These are phyloP conservation scores for Nomada ferruginata DNA, from an alignment of 2,888 invertebrate species.

Conservation along the genomic window DNA sequence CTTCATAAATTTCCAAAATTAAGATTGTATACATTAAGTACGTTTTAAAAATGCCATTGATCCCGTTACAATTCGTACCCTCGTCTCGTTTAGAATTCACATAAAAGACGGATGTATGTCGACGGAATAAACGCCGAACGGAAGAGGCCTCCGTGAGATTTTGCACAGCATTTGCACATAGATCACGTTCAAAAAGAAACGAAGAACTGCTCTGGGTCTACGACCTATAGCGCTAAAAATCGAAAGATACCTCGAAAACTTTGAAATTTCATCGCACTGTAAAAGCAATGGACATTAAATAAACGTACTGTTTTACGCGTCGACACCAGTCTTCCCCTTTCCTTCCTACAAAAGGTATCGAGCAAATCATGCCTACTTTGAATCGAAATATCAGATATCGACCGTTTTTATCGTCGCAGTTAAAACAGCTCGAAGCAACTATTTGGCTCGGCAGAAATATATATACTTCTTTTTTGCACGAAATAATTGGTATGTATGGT, in stretches of 20 bases:
- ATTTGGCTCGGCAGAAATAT: background rate
- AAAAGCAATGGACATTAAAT: conserved; percentile 16
- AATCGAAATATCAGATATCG: background rate
- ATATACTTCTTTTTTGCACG: background rate
- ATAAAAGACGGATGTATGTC: conserved; percentile 2
- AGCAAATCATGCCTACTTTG: background rate
- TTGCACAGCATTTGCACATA: conserved; percentile 42
- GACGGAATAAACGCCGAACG: conserved; percentile 17
- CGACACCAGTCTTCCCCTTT: background rate
- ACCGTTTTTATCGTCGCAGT: background rate
- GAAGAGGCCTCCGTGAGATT: conserved; percentile 25
- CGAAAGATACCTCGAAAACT: conserved; percentile 8
- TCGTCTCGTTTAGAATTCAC: conserved; percentile 5
- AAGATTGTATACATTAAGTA: no score
- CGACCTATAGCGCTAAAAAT: conserved; percentile 13
- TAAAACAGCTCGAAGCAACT: background rate
- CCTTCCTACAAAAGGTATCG: no score
- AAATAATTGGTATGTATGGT: conserved; percentile 16
- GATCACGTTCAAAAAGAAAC: conserved; percentile 52
- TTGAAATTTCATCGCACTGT: conserved; percentile 31
- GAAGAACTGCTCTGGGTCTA: conserved; percentile 30
- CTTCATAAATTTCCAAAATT: no score
- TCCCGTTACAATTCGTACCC: background rate
- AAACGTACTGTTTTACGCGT: background rate
- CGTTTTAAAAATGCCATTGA: no score